phyloP scores from a whole-genome alignment of 1,140 invertebrate species.

The Panonychus citri region DNA sequence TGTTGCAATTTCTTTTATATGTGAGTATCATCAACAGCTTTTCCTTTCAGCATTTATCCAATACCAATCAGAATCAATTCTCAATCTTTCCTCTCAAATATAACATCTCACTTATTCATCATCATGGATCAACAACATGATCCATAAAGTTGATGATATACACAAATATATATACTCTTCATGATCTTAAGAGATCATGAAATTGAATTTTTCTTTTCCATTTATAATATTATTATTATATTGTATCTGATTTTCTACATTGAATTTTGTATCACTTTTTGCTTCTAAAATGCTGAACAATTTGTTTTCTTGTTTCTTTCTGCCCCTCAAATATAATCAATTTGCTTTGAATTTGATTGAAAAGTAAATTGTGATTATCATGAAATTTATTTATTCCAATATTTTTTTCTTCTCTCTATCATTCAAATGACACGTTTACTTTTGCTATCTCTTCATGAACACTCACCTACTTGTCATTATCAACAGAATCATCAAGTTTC shows the following conservation, averaged over 20 bases:
- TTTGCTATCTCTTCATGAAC: too few species aligned
- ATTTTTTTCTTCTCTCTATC: too few species aligned
- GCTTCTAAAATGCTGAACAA: background rate
- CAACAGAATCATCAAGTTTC: too few species aligned
- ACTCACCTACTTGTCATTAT: too few species aligned
- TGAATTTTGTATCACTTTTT: background rate
- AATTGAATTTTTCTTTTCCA: background rate
- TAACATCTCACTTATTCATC: background rate
- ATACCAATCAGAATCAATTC: background rate
- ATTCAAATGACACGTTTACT: too few species aligned
- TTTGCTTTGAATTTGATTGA: background rate
- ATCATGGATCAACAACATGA: background rate
- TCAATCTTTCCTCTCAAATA: background rate
- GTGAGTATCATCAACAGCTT: background rate
- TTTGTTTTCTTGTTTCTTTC: conserved; percentile 20
- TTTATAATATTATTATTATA: background rate
- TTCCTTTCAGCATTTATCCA: background rate
- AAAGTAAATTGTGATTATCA: background rate
- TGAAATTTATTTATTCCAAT: background rate
- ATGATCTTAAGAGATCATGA: background rate
- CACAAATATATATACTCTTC: background rate
- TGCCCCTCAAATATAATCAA: conserved; percentile 19
- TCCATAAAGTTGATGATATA: background rate
- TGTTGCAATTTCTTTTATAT: background rate
- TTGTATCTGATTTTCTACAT: background rate